Base-by-base conservation (phyloP, 2,797 vertebrate species). In the Pseudopleuronectes americanus region DNA sequence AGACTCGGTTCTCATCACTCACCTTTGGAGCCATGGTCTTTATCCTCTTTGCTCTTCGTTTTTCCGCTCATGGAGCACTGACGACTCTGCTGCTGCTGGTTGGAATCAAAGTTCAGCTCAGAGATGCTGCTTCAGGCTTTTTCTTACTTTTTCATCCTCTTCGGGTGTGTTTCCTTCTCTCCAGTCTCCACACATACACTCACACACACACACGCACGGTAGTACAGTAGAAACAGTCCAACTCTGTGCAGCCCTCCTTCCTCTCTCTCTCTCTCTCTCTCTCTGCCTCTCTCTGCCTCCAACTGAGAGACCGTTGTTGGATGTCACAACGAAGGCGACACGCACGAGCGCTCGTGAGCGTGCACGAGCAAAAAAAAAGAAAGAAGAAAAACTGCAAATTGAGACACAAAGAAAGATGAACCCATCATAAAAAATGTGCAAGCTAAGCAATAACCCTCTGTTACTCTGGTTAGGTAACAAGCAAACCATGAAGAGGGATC, bases 61-160 rank as follows among this genome's bases (percentile, higher is more conserved):
- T 96, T 98, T 89, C 96, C 95, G 90, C 96, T 98, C 97, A 98
- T 98, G 96, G 95, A 95, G 94, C 94, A 12, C 33, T 7, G 47
- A 47, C 10, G 61, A 55, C 28, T 52, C 45, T 36, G 55, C 86
- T 93, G 77, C 93, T 85, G 31, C 52, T 9, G 21, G 65, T 48
- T 60, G 64, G 55, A 62, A 60, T 79, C 56, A 86, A 89, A 89
- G 71, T 89, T 92, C 49, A 62, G 65, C 53, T 38, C 51, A 71
- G 8, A 67, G 79, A 70, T 45, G 64, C 31, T 26, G 52, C 16
- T 31, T 60, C 0, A 4, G 17, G 1, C n/a, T 81, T 75, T 21
- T 81, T 75, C 21, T 81, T 77, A 87, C 79, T 89, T 82, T 59
- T 51, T 75, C 84, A 80, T 86, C 63, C 67, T 80, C 19, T 6